A percentile compares a stretch with the other conserved stretches of the same genome.
Conservation (phyloP, 92 coral and sea anemone genomes). For the Plumapathes pennacea region DNA sequence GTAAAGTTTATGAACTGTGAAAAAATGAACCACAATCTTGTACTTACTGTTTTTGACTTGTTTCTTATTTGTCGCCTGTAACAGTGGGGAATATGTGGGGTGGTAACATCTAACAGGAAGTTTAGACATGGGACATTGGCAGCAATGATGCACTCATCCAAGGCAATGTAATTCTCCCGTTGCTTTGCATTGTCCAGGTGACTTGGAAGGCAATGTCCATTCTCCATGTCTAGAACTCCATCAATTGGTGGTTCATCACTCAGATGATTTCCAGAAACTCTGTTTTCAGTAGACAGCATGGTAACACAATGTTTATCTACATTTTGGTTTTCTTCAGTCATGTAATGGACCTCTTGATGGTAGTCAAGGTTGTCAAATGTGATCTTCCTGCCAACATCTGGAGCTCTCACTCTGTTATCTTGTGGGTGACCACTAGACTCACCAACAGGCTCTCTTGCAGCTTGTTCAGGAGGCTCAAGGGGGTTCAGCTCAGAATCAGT, state of each 20-base stretch:
- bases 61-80: constrained; percentile 49
- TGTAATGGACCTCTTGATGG: constrained; percentile 50
- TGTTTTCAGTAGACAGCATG: constrained; percentile 64
- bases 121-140: constrained; percentile 39
- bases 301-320: constrained; percentile 59
- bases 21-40: no score
- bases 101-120: constrained; percentile 17
- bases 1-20: neutral
- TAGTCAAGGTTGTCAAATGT: constrained; percentile 52
- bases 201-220: constrained; percentile 50
- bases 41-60: constrained; percentile 53
- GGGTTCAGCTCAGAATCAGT: neutral
- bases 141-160: constrained; percentile 42
- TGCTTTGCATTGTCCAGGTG: constrained; percentile 25
- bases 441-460: neutral
- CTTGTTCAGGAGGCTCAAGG: neutral
- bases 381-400: constrained; percentile 42
- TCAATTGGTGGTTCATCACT: constrained; percentile 29
- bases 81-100: constrained; percentile 40
- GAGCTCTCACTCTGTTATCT: neutral
- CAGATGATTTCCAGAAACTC: constrained; percentile 56
- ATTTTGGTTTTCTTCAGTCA: constrained; percentile 64
- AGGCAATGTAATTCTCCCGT: constrained; percentile 55
- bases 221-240: constrained; percentile 52
- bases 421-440: constrained; percentile 1